Evolutionary conservation across 2,113 vertebrate species (phyloP).

Genomic region (Oreochromis spilurus): DNA sequence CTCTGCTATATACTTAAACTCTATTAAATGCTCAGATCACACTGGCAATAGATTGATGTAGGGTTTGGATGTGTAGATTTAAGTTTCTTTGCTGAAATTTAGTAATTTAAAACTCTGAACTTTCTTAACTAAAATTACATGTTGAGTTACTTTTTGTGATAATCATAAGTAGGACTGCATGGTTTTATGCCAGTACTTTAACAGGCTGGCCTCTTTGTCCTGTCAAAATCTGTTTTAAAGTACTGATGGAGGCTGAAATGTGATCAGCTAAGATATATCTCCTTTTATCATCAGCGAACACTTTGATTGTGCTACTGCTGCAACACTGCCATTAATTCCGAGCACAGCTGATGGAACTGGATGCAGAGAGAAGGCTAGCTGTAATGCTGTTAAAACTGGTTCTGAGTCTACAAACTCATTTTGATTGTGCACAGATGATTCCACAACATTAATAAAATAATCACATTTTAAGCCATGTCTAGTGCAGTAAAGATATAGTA

Average conservation of each 20-base stretch:
- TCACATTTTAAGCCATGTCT: background rate
- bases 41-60: background rate
- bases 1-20: background rate
- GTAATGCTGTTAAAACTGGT: background rate
- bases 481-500: background rate
- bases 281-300: background rate
- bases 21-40: background rate
- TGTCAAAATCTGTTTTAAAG: background rate
- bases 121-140: background rate
- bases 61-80: background rate
- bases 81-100: background rate
- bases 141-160: background rate
- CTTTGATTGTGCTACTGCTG: background rate
- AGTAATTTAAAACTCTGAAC: background rate
- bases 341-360: background rate
- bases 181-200: background rate
- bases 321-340: background rate
- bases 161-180: background rate
- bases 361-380: background rate
- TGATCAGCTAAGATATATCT: background rate
- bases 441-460: background rate
- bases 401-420: background rate
- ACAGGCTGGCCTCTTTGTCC: background rate
- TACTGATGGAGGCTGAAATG: background rate
- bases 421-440: background rate